Base-by-base conservation (phyloP, 1,140 invertebrate genomes). In the Drosophila pruinosa region DNA sequence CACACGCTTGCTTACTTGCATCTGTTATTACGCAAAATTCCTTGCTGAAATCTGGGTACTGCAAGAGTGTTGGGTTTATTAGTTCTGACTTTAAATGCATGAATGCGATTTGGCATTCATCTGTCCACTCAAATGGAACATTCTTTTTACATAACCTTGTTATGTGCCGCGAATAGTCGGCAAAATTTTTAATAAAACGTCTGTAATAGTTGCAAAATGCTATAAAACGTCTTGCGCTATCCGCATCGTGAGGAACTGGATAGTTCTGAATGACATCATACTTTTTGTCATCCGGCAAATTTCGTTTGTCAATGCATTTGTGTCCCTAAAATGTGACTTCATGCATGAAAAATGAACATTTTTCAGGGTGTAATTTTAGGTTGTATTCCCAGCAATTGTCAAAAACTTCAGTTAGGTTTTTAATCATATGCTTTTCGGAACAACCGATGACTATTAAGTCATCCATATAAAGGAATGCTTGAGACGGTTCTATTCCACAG, bases 261-360 rank as follows among this genome's bases (percentile, higher is more conserved):
- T 34, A 34, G 4, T 34, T 34, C 4, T 24, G 3, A 7, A 48
- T 48, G 12, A 48, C 45, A 22, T 48, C 45, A 5, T 21, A 52
- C 2, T 52, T 34, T 21, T 31, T 34, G 48, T 48, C 45, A 22
- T 48, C 45, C 0, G 45, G 45, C 24, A 48, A 15, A 14, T 28
- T 48, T 24, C 43, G 10, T 47, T 26, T 21, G 19, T 43, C 17
- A 0, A 6, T 43, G 39, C 15, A 43, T 10, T 43, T 24, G 21
- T 47, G 21, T 34, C 48, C 48, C 14, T 34, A 34, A 52, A 52
- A 52, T 15, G 14, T 52, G 28, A 52, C 48, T 34, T 52, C 15
- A 21, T 34, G 28, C 48, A 28, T 14, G 4, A 26, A 47, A 6
- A 26, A 47, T 47, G 4, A 47, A 0, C 45, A 47, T 47, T 47